Base-by-base conservation (phyloP, 2,113 vertebrate genomes). In the Scolopax mira region DNA sequence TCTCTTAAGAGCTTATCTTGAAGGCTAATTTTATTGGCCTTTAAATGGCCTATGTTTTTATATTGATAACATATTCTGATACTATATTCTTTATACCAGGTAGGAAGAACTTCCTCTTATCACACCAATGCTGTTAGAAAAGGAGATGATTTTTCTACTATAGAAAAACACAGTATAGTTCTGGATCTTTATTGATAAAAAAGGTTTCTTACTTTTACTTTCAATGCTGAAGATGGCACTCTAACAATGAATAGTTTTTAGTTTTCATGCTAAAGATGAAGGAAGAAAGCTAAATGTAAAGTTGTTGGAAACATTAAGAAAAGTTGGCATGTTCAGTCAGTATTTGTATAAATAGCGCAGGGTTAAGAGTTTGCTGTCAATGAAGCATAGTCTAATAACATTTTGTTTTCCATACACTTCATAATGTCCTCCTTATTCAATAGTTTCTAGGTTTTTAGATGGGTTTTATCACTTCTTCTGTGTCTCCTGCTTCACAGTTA, bases 141-240 rank as follows among this genome's bases (percentile, higher is more conserved):
- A 61, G 31, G 48, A 48, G 27, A 41, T 35, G 0, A 18, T 51
- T 91, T 86, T 85, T 81, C 78, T 75, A 30, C 46, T 64, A 41
- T 9, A 78, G 39, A 72, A 78, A 94, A 44, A 2, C 8, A 49
- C 16, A 44, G 31, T 62, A 5, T 49, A 49, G 64, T 70, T 91
- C 30, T 74, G 73, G 7, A 48, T 77, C 62, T 72, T 88, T 79
- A 25, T 46, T n/a, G 10, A 62, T 23, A 54, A 39, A 66, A 66
- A 83, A 37, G 1, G 2, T 77, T 91, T 62, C 24, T 94, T 79
- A 30, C 51, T 91, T 95, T 90, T 86, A 42, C 35, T 46, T 92
- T 15, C 74, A 35, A 81, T 88, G 65, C 92, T 96, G 92, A 88
- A 96, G 73, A 79, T 93, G 80, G 65, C 79, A 90, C 77, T 85